Evolutionary conservation across 2,113 vertebrate species (phyloP), one percentile per base, ranked within the genome.

Genomic region (Irena cyanogastra): DNA sequence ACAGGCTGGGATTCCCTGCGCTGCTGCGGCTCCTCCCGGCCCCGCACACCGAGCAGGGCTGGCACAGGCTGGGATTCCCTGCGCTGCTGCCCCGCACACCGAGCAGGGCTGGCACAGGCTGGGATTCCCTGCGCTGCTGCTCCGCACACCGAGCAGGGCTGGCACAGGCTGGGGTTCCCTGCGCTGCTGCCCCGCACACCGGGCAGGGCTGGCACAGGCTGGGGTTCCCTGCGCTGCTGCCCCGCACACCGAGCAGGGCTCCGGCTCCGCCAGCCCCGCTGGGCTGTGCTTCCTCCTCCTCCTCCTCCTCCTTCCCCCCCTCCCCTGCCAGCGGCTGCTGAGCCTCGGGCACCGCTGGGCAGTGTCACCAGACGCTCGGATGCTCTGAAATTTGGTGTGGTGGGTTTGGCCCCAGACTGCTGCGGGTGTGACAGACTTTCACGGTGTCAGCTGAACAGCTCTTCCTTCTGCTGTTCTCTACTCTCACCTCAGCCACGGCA

Each of bases 301-400:
- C 42, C 42, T 41, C 37, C 52, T 13, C 5, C 60, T 20, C 39
- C 30, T 5, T 16, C 5, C 21, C 41, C 41, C 12, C 37, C 52
- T 13, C 5, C 64, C 35, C 27, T 3, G 13, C 6, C 30, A 3
- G 65, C 10, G 21, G 11, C 47, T 30, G 57, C 21, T 12, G 57
- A 7, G 8, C 26, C 7, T 3, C 10, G 0, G 41, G 20, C 1
- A 45, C 16, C 11, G 0, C n/a, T 4, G 72, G 6, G 10, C 13
- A 28, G 2, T 6, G 20, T 7, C 30, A 7, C 10, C 31, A 2
- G 47, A 0, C 50, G 24, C 49, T 45, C 44, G 15, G 24, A 15
- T 4, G 2, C 33, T 19, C 37, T 7, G 56, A 13, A 53, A 11
- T 52, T 6, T 1, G 76, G 17, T 14, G 35, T 3, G 7, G 52